These are phyloP conservation scores for Phycodurus eques DNA, from an alignment of 2,113 vertebrate species.

Conservation along the genomic window DNA sequence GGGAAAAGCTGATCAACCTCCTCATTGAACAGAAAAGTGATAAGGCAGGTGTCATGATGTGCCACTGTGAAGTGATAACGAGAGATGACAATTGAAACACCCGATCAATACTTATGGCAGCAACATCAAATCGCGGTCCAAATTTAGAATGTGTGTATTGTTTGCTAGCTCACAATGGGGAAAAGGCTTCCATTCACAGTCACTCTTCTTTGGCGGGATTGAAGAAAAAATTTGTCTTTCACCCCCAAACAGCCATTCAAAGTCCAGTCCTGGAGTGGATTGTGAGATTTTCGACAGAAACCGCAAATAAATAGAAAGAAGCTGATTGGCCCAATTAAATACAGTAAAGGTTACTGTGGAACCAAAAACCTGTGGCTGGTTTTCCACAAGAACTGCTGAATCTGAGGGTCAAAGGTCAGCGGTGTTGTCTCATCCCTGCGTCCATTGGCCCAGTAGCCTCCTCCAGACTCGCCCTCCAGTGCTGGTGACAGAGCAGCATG, in stretches of 20 bases:
- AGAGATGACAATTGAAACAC: constrained; percentile 3
- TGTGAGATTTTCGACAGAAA: constrained; percentile 30
- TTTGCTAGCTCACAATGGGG: constrained; percentile 39
- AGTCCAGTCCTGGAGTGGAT: constrained; percentile 37
- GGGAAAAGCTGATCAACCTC: constrained; percentile 7
- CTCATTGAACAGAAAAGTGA: constrained; percentile 13
- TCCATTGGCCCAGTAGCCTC: constrained; percentile 64
- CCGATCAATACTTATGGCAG: not conserved
- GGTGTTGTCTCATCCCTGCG: constrained; percentile 43
- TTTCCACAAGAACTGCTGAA: constrained; percentile 62
- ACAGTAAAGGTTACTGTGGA: constrained; percentile 36
- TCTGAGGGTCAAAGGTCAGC: constrained; percentile 44
- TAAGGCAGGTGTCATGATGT: constrained; percentile 38
- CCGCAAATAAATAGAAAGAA: constrained; percentile 6
- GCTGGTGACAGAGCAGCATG: constrained; percentile 53
- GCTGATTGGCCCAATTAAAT: not conserved
- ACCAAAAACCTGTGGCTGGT: constrained; percentile 53
- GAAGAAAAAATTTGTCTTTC: constrained; percentile 19
- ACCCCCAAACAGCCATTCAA: constrained; percentile 33
- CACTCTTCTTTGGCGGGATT: constrained; percentile 52
- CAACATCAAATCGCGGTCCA: constrained; percentile 12
- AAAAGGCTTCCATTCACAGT: constrained; percentile 31
- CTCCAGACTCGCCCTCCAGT: constrained; percentile 51
- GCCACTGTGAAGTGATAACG: not conserved
- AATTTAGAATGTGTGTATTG: constrained; percentile 11